Conservation (phyloP, 2,797 vertebrate species). For the Phaenicophaeus curvirostris region DNA sequence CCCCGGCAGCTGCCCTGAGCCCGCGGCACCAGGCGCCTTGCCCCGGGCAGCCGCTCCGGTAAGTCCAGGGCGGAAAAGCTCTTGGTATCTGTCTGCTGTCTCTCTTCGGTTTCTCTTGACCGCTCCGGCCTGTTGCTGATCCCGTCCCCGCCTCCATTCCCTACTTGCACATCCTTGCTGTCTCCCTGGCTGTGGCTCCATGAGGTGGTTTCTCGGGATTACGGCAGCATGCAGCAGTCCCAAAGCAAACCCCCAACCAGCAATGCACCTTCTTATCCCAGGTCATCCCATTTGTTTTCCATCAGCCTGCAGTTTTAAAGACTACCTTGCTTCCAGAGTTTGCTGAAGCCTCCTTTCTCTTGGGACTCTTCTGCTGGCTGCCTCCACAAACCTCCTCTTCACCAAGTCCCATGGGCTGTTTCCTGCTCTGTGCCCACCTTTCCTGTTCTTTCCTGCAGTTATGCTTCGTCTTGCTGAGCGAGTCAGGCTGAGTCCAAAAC, state of each 20-base stretch:
- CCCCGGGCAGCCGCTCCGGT: too few relatives aligned
- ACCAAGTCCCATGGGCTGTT: not conserved
- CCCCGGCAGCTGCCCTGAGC: too few relatives aligned
- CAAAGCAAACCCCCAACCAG: not conserved
- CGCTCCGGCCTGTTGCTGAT: not conserved
- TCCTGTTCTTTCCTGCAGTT: not conserved
- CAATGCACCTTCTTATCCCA: not conserved
- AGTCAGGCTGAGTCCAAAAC: not conserved
- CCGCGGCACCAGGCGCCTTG: too few relatives aligned
- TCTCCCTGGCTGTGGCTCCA: not conserved
- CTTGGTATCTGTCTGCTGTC: not conserved
- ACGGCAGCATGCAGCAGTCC: not conserved
- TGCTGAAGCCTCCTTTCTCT: not conserved
- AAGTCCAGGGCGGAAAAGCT: not conserved
- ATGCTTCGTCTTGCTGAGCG: not conserved
- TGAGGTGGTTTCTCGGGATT: not conserved
- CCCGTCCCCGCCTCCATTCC: not conserved
- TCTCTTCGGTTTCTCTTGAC: not conserved
- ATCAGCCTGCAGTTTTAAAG: not conserved
- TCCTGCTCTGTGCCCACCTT: not conserved
- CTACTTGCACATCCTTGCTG: accelerated
- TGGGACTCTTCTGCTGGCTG: not conserved
- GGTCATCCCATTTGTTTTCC: not conserved
- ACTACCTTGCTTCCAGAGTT: not conserved
- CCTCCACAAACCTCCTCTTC: not conserved